Conservation (phyloP, 2,797 vertebrate genomes). For the Lophura swinhoii region DNA sequence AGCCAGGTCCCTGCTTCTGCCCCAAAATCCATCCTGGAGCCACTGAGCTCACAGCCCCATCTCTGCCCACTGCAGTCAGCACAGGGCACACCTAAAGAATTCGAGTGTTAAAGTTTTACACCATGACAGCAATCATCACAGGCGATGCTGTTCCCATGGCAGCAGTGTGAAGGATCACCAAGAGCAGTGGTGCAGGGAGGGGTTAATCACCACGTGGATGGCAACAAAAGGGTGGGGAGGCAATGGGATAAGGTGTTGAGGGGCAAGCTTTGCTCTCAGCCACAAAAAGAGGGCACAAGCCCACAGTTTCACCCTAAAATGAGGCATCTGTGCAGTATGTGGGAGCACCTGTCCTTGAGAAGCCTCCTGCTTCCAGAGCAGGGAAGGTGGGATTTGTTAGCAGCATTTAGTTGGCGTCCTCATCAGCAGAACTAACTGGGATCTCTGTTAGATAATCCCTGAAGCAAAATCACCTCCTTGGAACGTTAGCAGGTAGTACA, state of each 20-base stretch:
- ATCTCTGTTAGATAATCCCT: background rate
- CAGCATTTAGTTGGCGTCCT: background rate
- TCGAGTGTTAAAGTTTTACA: background rate
- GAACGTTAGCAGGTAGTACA: background rate
- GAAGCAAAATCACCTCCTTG: background rate
- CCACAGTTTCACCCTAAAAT: background rate
- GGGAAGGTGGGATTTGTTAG: background rate
- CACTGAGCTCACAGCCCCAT: background rate
- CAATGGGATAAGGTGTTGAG: background rate
- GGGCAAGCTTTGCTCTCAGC: background rate
- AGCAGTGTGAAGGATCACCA: background rate
- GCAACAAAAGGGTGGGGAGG: background rate
- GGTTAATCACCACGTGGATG: background rate
- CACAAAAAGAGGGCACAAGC: background rate
- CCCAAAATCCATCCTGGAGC: fast-evolving
- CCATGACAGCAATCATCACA: background rate
- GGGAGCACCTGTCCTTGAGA: background rate
- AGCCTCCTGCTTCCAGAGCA: background rate
- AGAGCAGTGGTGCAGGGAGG: background rate
- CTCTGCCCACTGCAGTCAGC: background rate
- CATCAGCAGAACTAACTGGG: background rate
- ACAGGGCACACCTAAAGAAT: background rate
- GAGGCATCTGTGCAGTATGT: background rate
- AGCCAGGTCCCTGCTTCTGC: background rate
- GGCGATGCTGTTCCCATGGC: background rate